Conservation (phyloP, 2,797 vertebrate species). For the Sitta carolinensis region DNA sequence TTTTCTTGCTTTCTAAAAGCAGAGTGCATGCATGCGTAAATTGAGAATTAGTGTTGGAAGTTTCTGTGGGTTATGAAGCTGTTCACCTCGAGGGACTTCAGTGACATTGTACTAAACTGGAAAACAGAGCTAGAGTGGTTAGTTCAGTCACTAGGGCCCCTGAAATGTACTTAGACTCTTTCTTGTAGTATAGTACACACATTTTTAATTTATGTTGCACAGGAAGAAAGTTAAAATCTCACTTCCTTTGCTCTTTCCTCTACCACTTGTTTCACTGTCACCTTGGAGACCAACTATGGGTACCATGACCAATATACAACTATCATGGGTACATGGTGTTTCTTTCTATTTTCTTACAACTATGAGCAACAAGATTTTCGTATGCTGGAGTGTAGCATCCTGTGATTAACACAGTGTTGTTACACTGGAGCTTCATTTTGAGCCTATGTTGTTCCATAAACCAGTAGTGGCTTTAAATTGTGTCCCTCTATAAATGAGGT, state of each 20-base stretch:
- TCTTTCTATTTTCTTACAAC: not conserved
- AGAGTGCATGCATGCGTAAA: not conserved
- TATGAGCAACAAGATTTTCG: not conserved
- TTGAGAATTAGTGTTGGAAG: not conserved
- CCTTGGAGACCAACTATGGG: not conserved
- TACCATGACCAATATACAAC: not conserved
- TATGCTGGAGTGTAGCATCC: too few relatives aligned
- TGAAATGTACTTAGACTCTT: slow-evolving; percentile 21
- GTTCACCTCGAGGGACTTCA: slow-evolving; percentile 2
- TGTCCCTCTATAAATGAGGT: not conserved
- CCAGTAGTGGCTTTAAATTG: not conserved
- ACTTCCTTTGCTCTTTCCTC: not conserved
- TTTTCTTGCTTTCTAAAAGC: slow-evolving; percentile 2
- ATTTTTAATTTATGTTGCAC: slow-evolving; percentile 49
- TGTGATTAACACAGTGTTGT: too few relatives aligned
- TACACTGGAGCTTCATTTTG: not conserved
- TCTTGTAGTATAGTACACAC: not conserved
- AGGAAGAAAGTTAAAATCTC: not conserved
- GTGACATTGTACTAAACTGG: slow-evolving; percentile 34
- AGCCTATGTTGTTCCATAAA: not conserved
- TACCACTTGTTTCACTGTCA: not conserved
- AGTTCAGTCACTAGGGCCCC: slow-evolving; percentile 29
- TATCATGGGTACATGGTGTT: not conserved
- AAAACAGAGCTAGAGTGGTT: slow-evolving; percentile 29
- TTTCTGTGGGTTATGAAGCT: slow-evolving; percentile 33